Evolutionary conservation across 2,888 invertebrate species (phyloP).

Genomic region (Drosophila monieri): DNA sequence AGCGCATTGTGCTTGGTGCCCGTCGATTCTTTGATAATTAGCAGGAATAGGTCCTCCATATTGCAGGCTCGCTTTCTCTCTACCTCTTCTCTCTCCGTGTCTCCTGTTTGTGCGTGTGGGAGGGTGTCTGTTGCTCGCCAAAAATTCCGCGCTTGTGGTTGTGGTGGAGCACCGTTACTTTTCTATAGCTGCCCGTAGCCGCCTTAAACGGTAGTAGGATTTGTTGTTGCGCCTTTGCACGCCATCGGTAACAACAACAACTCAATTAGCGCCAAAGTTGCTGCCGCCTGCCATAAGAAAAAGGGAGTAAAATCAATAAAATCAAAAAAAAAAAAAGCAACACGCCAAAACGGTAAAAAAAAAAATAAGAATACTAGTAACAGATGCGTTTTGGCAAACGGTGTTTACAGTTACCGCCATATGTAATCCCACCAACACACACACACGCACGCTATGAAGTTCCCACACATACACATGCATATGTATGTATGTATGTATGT

Average conservation of each 20-base stretch:
- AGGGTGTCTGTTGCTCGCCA: constrained; percentile 17
- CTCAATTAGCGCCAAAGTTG: constrained; percentile 60
- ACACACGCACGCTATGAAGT: constrained; percentile 4
- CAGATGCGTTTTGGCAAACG: constrained; percentile 46
- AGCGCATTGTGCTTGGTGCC: constrained; percentile 90
- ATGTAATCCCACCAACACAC: constrained; percentile 11
- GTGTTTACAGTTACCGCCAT: constrained; percentile 39
- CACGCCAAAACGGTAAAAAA: neutral
- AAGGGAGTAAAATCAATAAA: constrained; percentile 74
- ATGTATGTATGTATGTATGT: constrained; percentile 11
- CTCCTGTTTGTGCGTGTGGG: constrained; percentile 12
- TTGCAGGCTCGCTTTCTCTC: constrained; percentile 36
- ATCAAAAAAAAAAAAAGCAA: constrained; percentile 17
- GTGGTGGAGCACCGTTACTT: constrained; percentile 24
- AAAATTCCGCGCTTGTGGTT: constrained; percentile 11
- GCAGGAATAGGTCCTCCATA: constrained; percentile 95
- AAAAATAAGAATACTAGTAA: neutral
- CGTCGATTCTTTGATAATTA: constrained; percentile 93
- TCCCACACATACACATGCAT: neutral
- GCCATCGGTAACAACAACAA: constrained; percentile 50
- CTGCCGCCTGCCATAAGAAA: constrained; percentile 30
- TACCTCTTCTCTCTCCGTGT: constrained; percentile 2
- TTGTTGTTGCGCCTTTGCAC: constrained; percentile 51
- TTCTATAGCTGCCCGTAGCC: constrained; percentile 21
- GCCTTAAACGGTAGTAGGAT: neutral